These are phyloP conservation scores for Luscinia megarhynchos DNA, from an alignment of 2,797 vertebrate genomes.

Conservation along the genomic window DNA sequence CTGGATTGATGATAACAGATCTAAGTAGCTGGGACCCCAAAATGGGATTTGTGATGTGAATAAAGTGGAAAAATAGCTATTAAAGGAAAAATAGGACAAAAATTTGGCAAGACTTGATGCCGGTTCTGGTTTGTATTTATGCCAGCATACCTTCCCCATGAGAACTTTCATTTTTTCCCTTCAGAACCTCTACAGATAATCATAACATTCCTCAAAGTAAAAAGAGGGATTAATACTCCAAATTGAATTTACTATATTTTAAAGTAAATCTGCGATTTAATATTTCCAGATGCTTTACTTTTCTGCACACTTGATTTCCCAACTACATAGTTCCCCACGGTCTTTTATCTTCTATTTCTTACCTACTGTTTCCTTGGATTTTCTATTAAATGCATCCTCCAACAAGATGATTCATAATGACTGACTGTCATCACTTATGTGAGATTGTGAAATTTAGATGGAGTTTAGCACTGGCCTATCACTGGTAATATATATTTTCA, in stretches of 20 bases:
- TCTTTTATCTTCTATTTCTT: background rate
- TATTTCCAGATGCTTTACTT: background rate
- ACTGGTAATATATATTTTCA: background rate
- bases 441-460: background rate
- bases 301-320: background rate
- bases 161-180: background rate
- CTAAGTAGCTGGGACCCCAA: background rate
- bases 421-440: background rate
- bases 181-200: background rate
- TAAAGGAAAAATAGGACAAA: background rate
- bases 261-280: background rate
- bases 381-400: background rate
- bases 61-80: background rate
- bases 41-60: background rate
- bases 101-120: rapidly evolving
- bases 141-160: background rate
- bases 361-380: background rate
- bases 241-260: background rate
- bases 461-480: background rate
- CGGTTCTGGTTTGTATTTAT: background rate
- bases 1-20: background rate
- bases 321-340: background rate
- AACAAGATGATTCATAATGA: background rate
- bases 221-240: background rate
- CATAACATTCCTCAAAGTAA: background rate